Evolutionary conservation across 2,797 vertebrate genomes (phyloP).

Genomic region (Pseudochromis fuscus): DNA sequence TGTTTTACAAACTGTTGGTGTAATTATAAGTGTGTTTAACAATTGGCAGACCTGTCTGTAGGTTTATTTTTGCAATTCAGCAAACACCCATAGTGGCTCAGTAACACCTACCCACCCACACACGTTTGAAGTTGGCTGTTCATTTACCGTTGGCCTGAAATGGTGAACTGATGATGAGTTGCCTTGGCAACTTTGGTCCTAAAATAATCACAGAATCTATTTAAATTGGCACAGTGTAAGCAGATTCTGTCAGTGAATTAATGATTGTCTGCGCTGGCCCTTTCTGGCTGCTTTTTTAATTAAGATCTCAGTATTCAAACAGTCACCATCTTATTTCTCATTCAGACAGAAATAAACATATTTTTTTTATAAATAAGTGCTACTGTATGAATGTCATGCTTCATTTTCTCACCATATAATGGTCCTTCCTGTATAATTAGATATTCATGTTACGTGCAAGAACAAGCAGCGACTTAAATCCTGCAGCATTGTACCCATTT

Average conservation of each 20-base stretch:
- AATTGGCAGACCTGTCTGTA: constrained; percentile 37
- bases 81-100: constrained; percentile 28
- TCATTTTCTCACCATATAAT: constrained; percentile 1
- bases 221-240: constrained; percentile 38
- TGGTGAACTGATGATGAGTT: constrained; percentile 49
- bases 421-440: neutral
- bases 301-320: constrained; percentile 36
- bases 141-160: constrained; percentile 45
- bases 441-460: neutral
- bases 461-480: constrained; percentile 10
- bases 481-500: constrained; percentile 9
- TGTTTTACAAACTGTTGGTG: constrained; percentile 21
- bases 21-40: constrained; percentile 35
- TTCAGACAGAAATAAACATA: constrained; percentile 29
- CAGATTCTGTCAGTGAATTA: constrained; percentile 43
- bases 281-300: constrained; percentile 35
- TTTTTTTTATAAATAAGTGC: constrained; percentile 20
- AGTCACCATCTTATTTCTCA: constrained; percentile 23
- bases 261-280: constrained; percentile 34
- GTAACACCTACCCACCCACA: constrained; percentile 36
- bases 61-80: constrained; percentile 35
- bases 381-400: neutral
- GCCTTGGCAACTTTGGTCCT: constrained; percentile 54
- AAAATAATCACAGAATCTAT: constrained; percentile 63
- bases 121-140: constrained; percentile 45